Conservation (phyloP, 2,797 vertebrate species). For the Tragelaphus eurycerus region DNA sequence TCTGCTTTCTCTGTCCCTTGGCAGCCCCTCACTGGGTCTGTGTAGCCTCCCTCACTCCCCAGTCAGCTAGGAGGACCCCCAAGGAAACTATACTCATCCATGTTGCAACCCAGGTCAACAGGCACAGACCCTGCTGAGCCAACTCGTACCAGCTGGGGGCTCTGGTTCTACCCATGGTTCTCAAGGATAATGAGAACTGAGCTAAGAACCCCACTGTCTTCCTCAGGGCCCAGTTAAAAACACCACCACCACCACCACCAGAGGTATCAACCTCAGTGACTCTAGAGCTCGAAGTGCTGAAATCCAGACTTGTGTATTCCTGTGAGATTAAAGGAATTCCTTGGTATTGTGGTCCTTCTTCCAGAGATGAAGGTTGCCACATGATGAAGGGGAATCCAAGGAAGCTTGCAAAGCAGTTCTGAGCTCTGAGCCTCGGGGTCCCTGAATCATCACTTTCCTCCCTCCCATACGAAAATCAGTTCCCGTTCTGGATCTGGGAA, state of each 20-base stretch:
- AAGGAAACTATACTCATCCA: not conserved
- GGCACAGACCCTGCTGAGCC: not conserved
- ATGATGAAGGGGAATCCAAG: not conserved
- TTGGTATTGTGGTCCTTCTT: not conserved
- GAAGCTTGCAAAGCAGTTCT: not conserved
- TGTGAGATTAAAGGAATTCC: not conserved
- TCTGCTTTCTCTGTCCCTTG: not conserved
- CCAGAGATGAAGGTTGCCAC: not conserved
- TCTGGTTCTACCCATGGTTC: not conserved
- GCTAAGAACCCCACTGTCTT: not conserved
- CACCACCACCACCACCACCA: not conserved
- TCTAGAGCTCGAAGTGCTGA: no score
- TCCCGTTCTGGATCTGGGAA: conserved; percentile 43
- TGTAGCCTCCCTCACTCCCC: not conserved
- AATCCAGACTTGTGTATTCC: not conserved
- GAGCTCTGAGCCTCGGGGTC: not conserved
- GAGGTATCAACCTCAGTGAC: not conserved
- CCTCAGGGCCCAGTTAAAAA: not conserved
- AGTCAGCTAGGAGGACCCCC: not conserved
- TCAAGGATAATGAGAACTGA: not conserved
- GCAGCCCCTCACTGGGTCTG: not conserved
- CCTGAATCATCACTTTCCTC: not conserved
- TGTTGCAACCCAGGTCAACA: not conserved
- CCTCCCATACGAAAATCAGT: not conserved
- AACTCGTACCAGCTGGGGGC: not conserved